Evolutionary conservation across 1,140 invertebrate genomes (phyloP), one percentile per base, ranked within the genome.

Genomic region (Belonocnema kinseyi): DNA sequence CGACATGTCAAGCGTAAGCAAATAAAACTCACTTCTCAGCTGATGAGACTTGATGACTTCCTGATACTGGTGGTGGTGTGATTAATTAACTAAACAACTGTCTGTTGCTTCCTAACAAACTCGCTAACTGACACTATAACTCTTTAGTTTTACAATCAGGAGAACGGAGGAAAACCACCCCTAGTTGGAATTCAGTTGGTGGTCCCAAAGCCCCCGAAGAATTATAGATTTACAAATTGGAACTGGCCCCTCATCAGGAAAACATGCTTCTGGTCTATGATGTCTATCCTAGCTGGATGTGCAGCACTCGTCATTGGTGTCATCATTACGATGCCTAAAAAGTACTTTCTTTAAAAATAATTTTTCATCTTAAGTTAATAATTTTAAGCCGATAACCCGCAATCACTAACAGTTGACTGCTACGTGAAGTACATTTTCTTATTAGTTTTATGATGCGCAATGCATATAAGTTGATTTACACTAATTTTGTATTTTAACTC

Each of bases 221-320:
- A 94, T 84, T 94, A 93, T 80, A 92, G 89, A 77, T 97, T 97
- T 86, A 94, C 95, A 78, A 94, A 94, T 72, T 97, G 96, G 96
- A 96, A 96, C 86, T 97, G 96, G 96, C 92, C 93, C 1, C 79
- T 96, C 0, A 96, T 97, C 77, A 91, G 96, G 73, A 95, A 95
- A 86, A 91, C 94, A 50, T 94, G 95, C 61, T 93, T 96, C 73
- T 96, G 95, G 93, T 89, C 94, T 8, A 93, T 95, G 54, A 87
- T 96, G 70, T 95, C 95, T 10, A 91, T 93, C 16, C 87, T 96
- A 10, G 87, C 94, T 13, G 95, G 94, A 3, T 95, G 95, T 88
- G 89, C 95, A 70, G 94, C 93, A 2, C 89, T 95, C 2, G 94
- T 96, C 4, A 92, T 96, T 73, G 93, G 93, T 11, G 93, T 95